phyloP scores from a whole-genome alignment of 2,113 vertebrate genomes.

The Cyanoliseus patagonus region DNA sequence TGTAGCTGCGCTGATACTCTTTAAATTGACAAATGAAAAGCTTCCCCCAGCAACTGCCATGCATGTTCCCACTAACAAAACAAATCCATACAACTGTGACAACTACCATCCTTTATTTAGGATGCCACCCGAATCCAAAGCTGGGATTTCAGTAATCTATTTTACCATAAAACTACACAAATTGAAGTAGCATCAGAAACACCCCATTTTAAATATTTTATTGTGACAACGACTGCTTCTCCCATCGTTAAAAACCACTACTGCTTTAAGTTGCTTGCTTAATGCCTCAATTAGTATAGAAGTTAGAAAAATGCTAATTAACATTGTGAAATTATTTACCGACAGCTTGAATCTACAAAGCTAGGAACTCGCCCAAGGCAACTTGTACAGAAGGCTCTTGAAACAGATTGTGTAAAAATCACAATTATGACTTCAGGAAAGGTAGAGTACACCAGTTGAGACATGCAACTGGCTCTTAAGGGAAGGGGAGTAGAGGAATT shows the following conservation, averaged over 20 bases:
- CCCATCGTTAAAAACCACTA: slow-evolving; percentile 25
- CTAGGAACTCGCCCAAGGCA: slow-evolving; percentile 60
- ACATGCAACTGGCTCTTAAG: not conserved
- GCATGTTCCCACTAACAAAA: not conserved
- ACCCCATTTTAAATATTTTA: not conserved
- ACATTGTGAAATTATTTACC: slow-evolving; percentile 64
- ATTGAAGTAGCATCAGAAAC: slow-evolving; percentile 19
- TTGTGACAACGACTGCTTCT: not conserved
- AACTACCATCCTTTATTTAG: not conserved
- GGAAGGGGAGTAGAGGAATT: not conserved
- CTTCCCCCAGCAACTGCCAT: not conserved
- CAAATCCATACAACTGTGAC: not conserved
- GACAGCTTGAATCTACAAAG: slow-evolving; percentile 71
- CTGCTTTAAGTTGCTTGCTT: slow-evolving; percentile 62
- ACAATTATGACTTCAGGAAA: slow-evolving; percentile 44
- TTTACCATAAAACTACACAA: slow-evolving; percentile 7
- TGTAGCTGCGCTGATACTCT: not conserved
- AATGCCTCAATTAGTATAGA: slow-evolving; percentile 65
- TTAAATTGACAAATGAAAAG: not conserved
- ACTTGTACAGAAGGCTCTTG: slow-evolving; percentile 64
- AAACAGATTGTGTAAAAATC: slow-evolving; percentile 63
- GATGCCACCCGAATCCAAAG: not conserved
- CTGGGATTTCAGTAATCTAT: not conserved
- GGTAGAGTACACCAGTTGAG: slow-evolving; percentile 47
- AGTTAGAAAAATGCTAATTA: slow-evolving; percentile 73